Percentiles rank a stretch among this genome's conserved stretches.
Evolutionary conservation across 2,888 invertebrate species (phyloP).

Genomic region (Camptogramma bilineatum): DNA sequence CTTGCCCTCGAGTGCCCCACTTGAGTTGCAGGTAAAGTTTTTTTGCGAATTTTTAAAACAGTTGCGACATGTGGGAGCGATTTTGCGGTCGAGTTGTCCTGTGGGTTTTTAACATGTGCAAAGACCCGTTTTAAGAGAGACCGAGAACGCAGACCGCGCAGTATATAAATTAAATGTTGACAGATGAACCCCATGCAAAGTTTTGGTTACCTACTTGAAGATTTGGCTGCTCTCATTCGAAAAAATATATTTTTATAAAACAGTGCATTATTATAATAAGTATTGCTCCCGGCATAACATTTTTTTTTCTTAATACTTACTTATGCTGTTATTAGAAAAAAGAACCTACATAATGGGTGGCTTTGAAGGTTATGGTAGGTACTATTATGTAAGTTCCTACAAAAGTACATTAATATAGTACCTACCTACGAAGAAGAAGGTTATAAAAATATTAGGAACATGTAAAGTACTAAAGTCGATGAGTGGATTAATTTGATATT

Average conservation of each 20-base stretch:
- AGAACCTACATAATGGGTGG: too few relatives aligned
- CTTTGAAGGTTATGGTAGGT: too few relatives aligned
- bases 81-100: slow-evolving; percentile 60
- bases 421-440: too few relatives aligned
- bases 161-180: slow-evolving; percentile 41
- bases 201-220: slow-evolving; percentile 14
- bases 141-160: slow-evolving; percentile 36
- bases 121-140: slow-evolving; percentile 41
- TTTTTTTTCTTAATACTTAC: too few relatives aligned
- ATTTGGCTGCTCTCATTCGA: not conserved
- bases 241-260: not conserved
- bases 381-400: too few relatives aligned
- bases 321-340: too few relatives aligned
- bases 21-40: slow-evolving; percentile 58
- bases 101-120: slow-evolving; percentile 59
- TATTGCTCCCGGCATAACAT: too few relatives aligned
- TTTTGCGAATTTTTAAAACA: slow-evolving; percentile 49
- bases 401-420: too few relatives aligned
- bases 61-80: slow-evolving; percentile 60
- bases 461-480: too few relatives aligned
- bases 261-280: too few relatives aligned
- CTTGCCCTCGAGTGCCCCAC: slow-evolving; percentile 46
- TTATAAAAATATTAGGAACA: too few relatives aligned
- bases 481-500: not conserved
- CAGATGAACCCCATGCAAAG: slow-evolving; percentile 40